These are phyloP conservation scores for Montipora capricornis DNA, from an alignment of 64 coral and sea anemone species.

Conservation along the genomic window DNA sequence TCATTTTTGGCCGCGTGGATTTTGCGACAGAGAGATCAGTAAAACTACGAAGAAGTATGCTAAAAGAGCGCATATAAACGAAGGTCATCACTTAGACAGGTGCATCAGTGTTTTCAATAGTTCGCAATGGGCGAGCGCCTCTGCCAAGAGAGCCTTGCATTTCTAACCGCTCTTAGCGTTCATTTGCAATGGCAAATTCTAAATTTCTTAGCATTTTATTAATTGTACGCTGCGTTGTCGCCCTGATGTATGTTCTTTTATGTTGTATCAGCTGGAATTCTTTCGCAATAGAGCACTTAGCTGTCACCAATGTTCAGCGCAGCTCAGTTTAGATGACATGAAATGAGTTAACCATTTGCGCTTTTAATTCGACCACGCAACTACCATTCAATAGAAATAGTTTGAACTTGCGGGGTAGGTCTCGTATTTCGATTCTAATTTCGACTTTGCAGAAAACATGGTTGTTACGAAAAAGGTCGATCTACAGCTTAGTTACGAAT, in stretches of 20 bases:
- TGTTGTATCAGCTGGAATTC: slow-evolving; percentile 82
- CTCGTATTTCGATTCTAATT: not conserved
- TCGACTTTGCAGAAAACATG: not conserved
- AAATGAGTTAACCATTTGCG: slow-evolving; percentile 35
- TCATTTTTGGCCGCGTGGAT: not conserved
- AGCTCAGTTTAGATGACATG: not conserved
- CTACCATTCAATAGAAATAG: no score
- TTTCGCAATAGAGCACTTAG: slow-evolving; percentile 80
- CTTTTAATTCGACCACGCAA: slow-evolving; percentile 8
- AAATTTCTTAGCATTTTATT: slow-evolving; percentile 68
- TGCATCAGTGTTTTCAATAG: not conserved
- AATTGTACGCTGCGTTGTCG: slow-evolving; percentile 56
- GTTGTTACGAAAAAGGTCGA: not conserved
- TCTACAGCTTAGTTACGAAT: slow-evolving; percentile 33
- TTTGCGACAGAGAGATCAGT: no score
- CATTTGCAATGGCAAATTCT: slow-evolving; percentile 72
- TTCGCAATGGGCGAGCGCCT: not conserved
- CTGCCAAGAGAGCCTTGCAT: not conserved
- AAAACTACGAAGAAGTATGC: not conserved
- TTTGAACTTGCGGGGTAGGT: not conserved
- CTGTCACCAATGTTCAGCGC: slow-evolving; percentile 28
- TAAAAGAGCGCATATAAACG: slow-evolving; percentile 6
- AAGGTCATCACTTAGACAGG: slow-evolving; percentile 13
- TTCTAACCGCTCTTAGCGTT: slow-evolving; percentile 44
- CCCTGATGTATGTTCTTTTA: slow-evolving; percentile 77